Base-by-base conservation (phyloP, 2,888 invertebrate species). In the Sphaeridia pumilis region DNA sequence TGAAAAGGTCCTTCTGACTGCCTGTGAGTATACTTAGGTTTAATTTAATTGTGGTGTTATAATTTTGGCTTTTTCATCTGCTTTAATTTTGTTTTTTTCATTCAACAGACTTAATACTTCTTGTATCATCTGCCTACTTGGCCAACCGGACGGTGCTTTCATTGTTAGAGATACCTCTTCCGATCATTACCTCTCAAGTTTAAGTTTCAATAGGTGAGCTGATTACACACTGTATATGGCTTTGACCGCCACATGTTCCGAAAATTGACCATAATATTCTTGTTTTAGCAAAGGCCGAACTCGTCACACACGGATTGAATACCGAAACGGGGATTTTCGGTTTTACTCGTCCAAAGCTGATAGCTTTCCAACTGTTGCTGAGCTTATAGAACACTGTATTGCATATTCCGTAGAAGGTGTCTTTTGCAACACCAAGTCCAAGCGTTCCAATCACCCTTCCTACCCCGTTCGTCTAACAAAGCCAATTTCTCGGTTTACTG, bases 91-190 rank as follows among this genome's bases (percentile, higher is more conserved):
- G n/a, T n/a, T n/a, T n/a, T n/a, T n/a, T n/a, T n/a, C n/a, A n/a
- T n/a, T n/a, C n/a, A n/a, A n/a, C n/a, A n/a, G n/a, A n/a, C n/a
- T n/a, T n/a, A n/a, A n/a, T n/a, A n/a, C n/a, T n/a, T n/a, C n/a
- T n/a, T n/a, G n/a, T n/a, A n/a, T n/a, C n/a, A n/a, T n/a, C n/a
- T n/a, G n/a, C n/a, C n/a, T n/a, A n/a, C n/a, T n/a, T n/a, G 78
- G 78, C 56, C 79, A 80, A 67, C 80, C 82, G 5, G 83, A 84
- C 65, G 86, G 86, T 31, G 78, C 84, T 14, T 86, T 86, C 70
- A 71, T 86, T 55, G 81, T 87, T 4, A 74, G 85, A n/a, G 84
- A 86, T 69, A 84, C 84, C 2, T 81, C 83, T 21, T 81, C 83
- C 51, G 77, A 78, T 63, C 75, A 76, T 56, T 79, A 82, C 67